A percentile compares a stretch with the other conserved stretches of the same genome.
phyloP scores from a whole-genome alignment of 2,888 invertebrate genomes.

The Netelia virgata region DNA sequence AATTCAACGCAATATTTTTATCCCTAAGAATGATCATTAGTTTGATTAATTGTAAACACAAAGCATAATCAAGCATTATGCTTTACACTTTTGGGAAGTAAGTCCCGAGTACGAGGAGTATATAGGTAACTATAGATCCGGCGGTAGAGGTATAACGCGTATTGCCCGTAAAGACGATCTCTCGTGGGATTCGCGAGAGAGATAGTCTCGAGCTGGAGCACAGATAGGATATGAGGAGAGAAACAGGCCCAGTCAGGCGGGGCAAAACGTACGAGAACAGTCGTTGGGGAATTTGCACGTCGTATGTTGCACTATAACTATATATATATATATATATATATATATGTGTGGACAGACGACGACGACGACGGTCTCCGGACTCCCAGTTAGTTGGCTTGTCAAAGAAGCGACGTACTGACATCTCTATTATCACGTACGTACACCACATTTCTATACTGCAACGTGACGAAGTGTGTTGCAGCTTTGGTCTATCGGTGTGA shows the following conservation, averaged over 20 bases:
- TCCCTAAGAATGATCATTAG: background rate
- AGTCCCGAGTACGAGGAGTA: background rate
- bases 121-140: background rate
- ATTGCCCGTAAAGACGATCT: constrained; percentile 37
- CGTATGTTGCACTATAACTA: constrained; percentile 43
- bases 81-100: constrained; percentile 19
- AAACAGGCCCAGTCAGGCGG: constrained; percentile 52
- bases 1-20: background rate
- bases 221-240: constrained; percentile 16
- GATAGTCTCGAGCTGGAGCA: constrained; percentile 22
- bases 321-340: constrained; percentile 40
- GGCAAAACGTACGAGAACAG: constrained; percentile 63
- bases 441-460: constrained; percentile 52
- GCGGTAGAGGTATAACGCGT: background rate
- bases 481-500: background rate
- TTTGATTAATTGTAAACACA: background rate
- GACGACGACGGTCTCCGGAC: constrained; percentile 73
- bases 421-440: constrained; percentile 83
- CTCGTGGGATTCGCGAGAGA: background rate
- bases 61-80: background rate
- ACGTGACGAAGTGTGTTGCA: constrained; percentile 39
- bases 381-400: constrained; percentile 82
- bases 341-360: constrained; percentile 75
- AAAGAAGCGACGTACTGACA: constrained; percentile 84
- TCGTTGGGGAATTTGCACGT: constrained; percentile 48